Evolutionary conservation across 2,113 vertebrate species (phyloP).

Genomic region (Paralichthys olivaceus): DNA sequence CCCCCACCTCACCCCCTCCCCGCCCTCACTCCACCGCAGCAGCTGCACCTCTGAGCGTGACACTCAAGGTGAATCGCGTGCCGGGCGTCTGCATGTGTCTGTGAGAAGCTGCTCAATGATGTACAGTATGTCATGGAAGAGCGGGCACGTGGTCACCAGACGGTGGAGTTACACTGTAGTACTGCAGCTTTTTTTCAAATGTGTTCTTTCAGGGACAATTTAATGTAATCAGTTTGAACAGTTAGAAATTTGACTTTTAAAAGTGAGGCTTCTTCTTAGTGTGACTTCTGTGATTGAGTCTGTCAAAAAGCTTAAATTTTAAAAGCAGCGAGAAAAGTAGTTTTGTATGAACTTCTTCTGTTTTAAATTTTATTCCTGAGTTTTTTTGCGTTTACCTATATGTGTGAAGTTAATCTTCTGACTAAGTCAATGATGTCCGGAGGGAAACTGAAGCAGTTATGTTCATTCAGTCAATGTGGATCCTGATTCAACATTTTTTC

Average conservation of each 20-base stretch:
- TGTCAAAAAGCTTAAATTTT: no score
- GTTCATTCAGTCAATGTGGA: constrained; percentile 7
- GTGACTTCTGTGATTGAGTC: no score
- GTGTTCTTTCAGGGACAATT: not conserved
- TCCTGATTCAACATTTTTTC: constrained; percentile 56
- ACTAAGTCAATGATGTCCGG: not conserved
- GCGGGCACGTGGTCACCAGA: constrained; percentile 29
- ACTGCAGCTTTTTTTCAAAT: not conserved
- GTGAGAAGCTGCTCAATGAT: constrained; percentile 54
- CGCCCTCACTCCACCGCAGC: constrained; percentile 48
- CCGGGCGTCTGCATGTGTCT: constrained; percentile 28
- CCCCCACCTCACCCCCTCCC: not conserved
- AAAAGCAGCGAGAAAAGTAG: no score
- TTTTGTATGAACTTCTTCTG: not conserved
- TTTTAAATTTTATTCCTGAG: not conserved
- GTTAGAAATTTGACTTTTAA: constrained; percentile 12
- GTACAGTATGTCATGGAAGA: constrained; percentile 57
- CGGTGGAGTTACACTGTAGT: not conserved
- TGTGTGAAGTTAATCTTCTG: not conserved
- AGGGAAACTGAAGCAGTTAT: not conserved
- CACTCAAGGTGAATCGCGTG: constrained; percentile 79
- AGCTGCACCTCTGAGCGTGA: constrained; percentile 72
- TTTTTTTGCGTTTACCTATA: not conserved
- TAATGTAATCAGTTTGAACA: not conserved
- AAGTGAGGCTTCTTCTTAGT: not conserved